Conservation (phyloP, 1,140 invertebrate species). For the Aphidius ervi region DNA sequence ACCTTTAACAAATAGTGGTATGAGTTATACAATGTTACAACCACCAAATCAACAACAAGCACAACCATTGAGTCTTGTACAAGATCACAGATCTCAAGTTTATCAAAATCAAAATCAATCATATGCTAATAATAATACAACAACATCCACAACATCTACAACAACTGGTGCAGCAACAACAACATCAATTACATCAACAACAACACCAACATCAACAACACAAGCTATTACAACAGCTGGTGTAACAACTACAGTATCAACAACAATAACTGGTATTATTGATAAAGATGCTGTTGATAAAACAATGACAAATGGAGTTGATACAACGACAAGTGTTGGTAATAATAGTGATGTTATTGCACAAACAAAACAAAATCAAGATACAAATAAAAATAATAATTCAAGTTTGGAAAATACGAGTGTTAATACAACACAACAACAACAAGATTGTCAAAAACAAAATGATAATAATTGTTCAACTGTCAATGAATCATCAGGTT, state of each 20-base stretch:
- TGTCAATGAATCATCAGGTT: constrained; percentile 14
- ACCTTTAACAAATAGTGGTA: constrained; percentile 36
- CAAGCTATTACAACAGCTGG: too few species aligned
- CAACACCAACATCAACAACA: too few species aligned
- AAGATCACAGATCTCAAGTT: constrained; percentile 45
- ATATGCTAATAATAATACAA: constrained; percentile 26
- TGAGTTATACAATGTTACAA: constrained; percentile 47
- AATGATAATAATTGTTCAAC: too few species aligned
- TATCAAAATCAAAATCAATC: constrained; percentile 38
- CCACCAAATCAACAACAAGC: constrained; percentile 28
- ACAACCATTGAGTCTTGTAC: constrained; percentile 49
- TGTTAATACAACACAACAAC: constrained; percentile 22
- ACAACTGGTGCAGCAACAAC: too few species aligned
- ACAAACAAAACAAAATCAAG: constrained; percentile 26
- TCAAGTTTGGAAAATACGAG: constrained; percentile 36
- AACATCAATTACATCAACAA: too few species aligned
- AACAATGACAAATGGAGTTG: constrained; percentile 37
- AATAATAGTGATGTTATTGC: too few species aligned
- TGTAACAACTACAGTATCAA: constrained; percentile 22
- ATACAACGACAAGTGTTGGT: constrained; percentile 16
- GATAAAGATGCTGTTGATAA: constrained; percentile 26
- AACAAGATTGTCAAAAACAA: too few species aligned
- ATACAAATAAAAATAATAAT: constrained; percentile 40
- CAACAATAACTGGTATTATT: not conserved
- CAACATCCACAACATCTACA: not conserved